A percentile compares a stretch with the other conserved stretches of the same genome.
These are phyloP conservation scores for Scomber colias DNA, from an alignment of 2,113 vertebrate genomes.

Conservation along the genomic window DNA sequence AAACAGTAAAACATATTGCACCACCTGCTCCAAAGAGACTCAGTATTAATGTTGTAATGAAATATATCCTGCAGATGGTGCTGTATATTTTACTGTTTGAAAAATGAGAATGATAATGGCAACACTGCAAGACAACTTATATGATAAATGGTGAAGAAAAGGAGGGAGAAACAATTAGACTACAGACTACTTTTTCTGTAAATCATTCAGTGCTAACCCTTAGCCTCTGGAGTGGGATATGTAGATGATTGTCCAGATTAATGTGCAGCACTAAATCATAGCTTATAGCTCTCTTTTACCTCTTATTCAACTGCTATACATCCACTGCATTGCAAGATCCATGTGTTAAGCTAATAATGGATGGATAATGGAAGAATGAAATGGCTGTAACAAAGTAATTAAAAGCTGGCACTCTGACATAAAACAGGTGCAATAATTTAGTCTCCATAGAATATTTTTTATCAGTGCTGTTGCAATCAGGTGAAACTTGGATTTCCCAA, in stretches of 20 bases:
- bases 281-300: not conserved
- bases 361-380: not conserved
- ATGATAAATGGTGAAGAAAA: not conserved
- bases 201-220: constrained; percentile 12
- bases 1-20: constrained; percentile 30
- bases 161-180: not conserved
- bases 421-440: constrained; percentile 10
- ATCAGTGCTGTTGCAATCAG: not conserved
- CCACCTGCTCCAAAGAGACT: not conserved
- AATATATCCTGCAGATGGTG: constrained; percentile 1
- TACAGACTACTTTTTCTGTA: not conserved
- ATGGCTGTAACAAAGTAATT: not conserved
- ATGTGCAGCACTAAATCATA: constrained; percentile 32
- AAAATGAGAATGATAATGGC: not conserved
- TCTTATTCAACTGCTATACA: not conserved
- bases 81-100: constrained; percentile 8
- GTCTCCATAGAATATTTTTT: not conserved
- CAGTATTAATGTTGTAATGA: not conserved
- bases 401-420: not conserved
- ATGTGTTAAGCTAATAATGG: not conserved
- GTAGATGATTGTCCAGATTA: constrained; percentile 24
- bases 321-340: not conserved
- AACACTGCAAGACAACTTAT: not conserved
- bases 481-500: not conserved
- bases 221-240: not conserved